Percentiles rank a stretch among this genome's conserved stretches.
Conservation (phyloP, 1,140 invertebrate genomes). For the honey bee (Apis mellifera) region Amel_HAv3.1 CM009933.2:8382001-8382500, state of each 20-base stretch:
- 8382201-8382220: neutral
- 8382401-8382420: neutral
- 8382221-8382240: neutral
- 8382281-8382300: neutral
- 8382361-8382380: neutral
- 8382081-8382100: constrained; percentile 10
- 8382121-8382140: constrained; percentile 4
- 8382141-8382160: neutral
- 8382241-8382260: neutral
- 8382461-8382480: neutral
- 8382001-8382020: constrained; percentile 34
- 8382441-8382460: neutral
- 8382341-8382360: neutral
- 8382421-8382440: neutral
- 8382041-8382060: constrained; percentile 32
- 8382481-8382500: neutral
- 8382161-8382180: neutral
- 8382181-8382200: neutral
- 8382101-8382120: neutral
- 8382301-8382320: neutral
- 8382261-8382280: neutral
- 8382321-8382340: neutral
- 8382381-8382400: neutral
- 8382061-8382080: neutral
- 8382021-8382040: constrained; percentile 17